Evolutionary conservation across 2,888 invertebrate genomes (phyloP), one percentile per base, ranked within the genome.

Genomic region (Polylopha cassiicola): DNA sequence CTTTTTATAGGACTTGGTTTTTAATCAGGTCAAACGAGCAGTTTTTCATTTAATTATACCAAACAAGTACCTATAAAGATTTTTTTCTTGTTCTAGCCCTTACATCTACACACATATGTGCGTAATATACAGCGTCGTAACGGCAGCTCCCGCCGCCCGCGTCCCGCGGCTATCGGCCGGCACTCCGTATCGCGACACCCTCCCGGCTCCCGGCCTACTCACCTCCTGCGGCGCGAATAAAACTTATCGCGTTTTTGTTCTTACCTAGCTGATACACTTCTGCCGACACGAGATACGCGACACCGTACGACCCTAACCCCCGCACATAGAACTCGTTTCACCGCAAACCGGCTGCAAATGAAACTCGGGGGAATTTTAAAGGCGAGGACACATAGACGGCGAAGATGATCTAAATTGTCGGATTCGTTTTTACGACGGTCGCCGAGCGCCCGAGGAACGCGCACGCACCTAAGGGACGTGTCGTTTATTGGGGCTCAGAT

Each of bases 361-460:
- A 43, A 52, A 43, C 34, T 44, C 58, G 51, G 61, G 46, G 16
- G 36, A 39, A 42, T 44, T 50, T 44, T 36, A 45, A 48, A 51
- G 59, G 57, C 53, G 55, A 56, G 61, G 61, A 62, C 55, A 54
- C 55, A 55, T 53, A 60, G 53, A 66, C 63, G 60, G 57, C 65
- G 56, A 55, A 75, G 75, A 78, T 77, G 77, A 78, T 78, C 78
- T 78, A 74, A 78, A 79, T 75, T 62, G 77, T 59, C 61, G 65
- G 63, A 59, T 69, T 59, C 55, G 50, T 61, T 73, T 78, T 77
- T 77, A 77, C 70, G 67, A 55, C 55, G 58, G 62, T 61, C 54
- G 60, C 61, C 60, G 63, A 65, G 67, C 65, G 55, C 51, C 61
- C 49, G 53, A 62, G 61, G 61, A 68, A 57, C 61, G 61, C 41